Evolutionary conservation across 2,797 vertebrate species (phyloP), one percentile per base, ranked within the genome.

Genomic region (Salmo trutta): DNA sequence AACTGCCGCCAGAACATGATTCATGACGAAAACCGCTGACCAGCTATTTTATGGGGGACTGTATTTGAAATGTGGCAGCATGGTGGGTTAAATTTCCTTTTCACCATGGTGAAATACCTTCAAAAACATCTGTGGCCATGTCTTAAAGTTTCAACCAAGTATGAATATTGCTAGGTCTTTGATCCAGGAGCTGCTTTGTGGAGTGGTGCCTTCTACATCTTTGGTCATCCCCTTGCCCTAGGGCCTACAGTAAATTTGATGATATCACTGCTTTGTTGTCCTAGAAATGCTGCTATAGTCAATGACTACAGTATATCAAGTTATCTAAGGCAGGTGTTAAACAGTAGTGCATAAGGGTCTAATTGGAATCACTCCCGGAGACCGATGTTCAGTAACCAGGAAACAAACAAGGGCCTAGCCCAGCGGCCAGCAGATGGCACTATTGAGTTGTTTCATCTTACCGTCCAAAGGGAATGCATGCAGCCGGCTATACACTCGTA

Each of bases 101-200:
- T 54, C 67, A 77, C 74, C 17, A 73, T 56, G 65, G 41, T 77
- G 80, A 82, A 79, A 74, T 41, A 41, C 33, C 33, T 41, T 41
- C 0, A 6, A 1, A 31, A 41, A 56, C 79, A 33, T 69, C 67
- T 73, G 16, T 83, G 77, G 81, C 88, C 31, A 41, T 73, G 71
- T 65, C 66, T 70, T 76, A 79, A 82, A 84, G 75, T 65, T 75
- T 53, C 21, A n/a, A 17, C 82, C 82, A 71, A 73, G 36, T 71
- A 54, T 73, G 84, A 85, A 75, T 75, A 47, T 69, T 75, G 78
- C 71, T 1, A 33, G 29, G 33, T 77, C 73, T 86, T 83, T 85
- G 79, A 87, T 82, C 74, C 69, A 0, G 15, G n/a, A 81, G 77
- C 73, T 19, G 71, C 66, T 76, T 54, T 19, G 73, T 71, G 82